These are phyloP conservation scores for Cephus pygmeus DNA, from an alignment of 2,888 invertebrate species.

Conservation along the genomic window DNA sequence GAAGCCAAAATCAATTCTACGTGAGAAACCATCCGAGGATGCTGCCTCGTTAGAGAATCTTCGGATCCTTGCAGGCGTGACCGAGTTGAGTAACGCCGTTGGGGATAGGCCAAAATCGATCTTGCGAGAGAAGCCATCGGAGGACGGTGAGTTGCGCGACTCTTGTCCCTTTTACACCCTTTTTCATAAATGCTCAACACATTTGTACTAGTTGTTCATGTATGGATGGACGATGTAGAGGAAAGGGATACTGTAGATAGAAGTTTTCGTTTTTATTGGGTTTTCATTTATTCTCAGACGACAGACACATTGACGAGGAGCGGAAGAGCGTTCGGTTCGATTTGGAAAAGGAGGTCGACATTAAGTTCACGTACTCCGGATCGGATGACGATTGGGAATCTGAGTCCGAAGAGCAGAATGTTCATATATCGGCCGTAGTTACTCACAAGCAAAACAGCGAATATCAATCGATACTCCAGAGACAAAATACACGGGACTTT, in stretches of 20 bases:
- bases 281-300: constrained; percentile 44
- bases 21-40: constrained; percentile 54
- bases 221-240: background rate
- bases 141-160: constrained; percentile 53
- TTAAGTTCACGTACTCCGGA: constrained; percentile 59
- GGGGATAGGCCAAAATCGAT: constrained; percentile 60
- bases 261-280: constrained; percentile 10
- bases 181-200: background rate
- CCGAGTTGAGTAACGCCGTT: constrained; percentile 36
- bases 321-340: constrained; percentile 81
- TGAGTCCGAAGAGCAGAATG: constrained; percentile 43
- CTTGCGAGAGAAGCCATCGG: constrained; percentile 56
- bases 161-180: background rate
- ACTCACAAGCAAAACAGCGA: background rate
- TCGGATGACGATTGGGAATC: constrained; percentile 55
- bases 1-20: constrained; percentile 59
- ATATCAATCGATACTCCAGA: background rate
- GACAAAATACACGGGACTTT: background rate
- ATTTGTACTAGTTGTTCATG: constrained; percentile 13
- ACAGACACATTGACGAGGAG: constrained; percentile 74
- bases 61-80: constrained; percentile 29
- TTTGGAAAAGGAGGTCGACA: constrained; percentile 67
- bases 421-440: constrained; percentile 28
- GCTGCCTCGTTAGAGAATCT: constrained; percentile 50
- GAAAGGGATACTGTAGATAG: background rate